Evolutionary conservation across 2,888 invertebrate genomes (phyloP), one percentile per base, ranked within the genome.

Genomic region (Microctonus brassicae): DNA sequence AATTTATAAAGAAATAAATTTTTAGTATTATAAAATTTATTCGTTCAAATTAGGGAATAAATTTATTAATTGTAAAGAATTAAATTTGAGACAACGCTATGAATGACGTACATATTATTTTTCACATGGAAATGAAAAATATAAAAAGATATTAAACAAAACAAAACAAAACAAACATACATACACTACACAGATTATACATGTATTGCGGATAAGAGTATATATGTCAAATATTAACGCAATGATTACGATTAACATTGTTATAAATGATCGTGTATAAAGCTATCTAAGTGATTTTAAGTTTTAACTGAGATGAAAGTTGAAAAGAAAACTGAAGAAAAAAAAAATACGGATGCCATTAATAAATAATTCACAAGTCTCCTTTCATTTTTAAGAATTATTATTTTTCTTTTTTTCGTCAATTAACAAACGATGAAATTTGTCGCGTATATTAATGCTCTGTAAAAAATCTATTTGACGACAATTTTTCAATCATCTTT

Each of bases 181-280:
- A 47, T 20, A 53, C 65, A 67, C 52, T 65, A 71, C 53, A 65
- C 65, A 70, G 58, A 70, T 74, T 84, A 84, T 82, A 86, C 83
- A 86, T 84, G 83, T 84, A 82, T 82, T 83, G 85, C 81, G 79
- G 80, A 81, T 85, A 86, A 85, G 83, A 84, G 78, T 84, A 87
- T 86, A 83, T 86, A 87, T 87, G 87, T 87, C 86, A 86, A 84
- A 87, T 85, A 86, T 85, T 85, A 84, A 86, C 77, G 85, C 86
- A 86, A 87, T 87, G 84, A 83, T 87, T 86, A 87, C 83, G 79
- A 86, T 86, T 86, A 81, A 84, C 83, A 85, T 86, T 87, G 87
- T 87, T 87, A 86, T 83, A 81, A 85, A 85, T 83, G 83, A 85
- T 83, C 85, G 82, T 87, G 87, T 87, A 87, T 87, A 87, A 87